Evolutionary conservation across 1,140 invertebrate species (phyloP).

Genomic region (Paramacrobiotus metropolitanus): DNA sequence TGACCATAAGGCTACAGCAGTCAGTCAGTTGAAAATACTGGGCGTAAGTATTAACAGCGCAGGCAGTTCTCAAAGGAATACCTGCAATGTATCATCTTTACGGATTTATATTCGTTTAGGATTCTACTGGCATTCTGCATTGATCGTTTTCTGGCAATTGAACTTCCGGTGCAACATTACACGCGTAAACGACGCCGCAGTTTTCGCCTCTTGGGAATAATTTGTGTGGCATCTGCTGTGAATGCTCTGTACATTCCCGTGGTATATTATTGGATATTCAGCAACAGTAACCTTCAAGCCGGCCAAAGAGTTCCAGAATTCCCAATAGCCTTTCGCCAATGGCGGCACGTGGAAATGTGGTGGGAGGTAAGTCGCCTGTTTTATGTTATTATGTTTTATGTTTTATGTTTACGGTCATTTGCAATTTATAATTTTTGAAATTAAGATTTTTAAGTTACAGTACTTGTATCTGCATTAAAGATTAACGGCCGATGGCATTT

Average conservation of each 20-base stretch:
- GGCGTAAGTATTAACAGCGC: too few relatives aligned
- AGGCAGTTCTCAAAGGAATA: too few relatives aligned
- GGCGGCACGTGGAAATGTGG: neutral
- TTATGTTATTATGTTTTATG: too few relatives aligned
- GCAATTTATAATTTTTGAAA: too few relatives aligned
- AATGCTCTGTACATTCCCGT: neutral
- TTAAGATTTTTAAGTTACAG: too few relatives aligned
- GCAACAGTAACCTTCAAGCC: neutral
- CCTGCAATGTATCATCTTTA: too few relatives aligned
- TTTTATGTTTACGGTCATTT: too few relatives aligned
- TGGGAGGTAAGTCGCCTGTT: conserved; percentile 1
- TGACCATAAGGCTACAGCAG: too few relatives aligned
- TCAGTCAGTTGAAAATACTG: too few relatives aligned
- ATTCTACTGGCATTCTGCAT: neutral
- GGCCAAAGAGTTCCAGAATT: neutral
- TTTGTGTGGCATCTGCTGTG: neutral
- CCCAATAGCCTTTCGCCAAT: neutral
- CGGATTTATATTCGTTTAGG: neutral
- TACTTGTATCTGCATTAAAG: too few relatives aligned
- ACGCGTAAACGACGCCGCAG: neutral
- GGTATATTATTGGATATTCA: neutral
- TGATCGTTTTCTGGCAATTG: neutral
- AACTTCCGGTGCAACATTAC: neutral
- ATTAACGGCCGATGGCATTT: too few relatives aligned
- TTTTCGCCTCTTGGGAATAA: neutral